Percentiles rank a stretch among this genome's conserved stretches.
phyloP scores from a whole-genome alignment of 2,797 vertebrate genomes.

The Hydrophis major region DNA sequence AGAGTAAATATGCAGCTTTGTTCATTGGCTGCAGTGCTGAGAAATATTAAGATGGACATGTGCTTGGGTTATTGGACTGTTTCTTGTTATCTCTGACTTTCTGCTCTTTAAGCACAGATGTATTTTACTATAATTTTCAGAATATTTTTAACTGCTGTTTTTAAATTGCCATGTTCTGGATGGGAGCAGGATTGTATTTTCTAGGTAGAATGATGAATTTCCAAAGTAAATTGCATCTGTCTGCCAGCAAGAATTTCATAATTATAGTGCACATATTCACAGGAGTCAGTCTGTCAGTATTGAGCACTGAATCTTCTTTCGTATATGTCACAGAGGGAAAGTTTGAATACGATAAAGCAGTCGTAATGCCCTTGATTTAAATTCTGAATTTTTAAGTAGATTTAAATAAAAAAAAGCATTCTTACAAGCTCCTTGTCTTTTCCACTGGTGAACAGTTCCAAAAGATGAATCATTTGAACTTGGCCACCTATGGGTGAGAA shows the following conservation, averaged over 20 bases:
- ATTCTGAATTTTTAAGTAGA: background rate
- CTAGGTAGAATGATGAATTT: background rate
- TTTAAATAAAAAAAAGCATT: background rate
- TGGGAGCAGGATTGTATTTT: background rate
- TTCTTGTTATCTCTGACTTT: background rate
- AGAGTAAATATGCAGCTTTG: background rate
- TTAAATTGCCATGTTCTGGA: background rate
- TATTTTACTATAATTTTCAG: background rate
- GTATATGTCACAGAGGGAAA: background rate
- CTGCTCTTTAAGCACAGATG: background rate
- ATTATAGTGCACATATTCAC: background rate
- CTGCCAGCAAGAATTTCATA: background rate
- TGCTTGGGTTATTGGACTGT: background rate
- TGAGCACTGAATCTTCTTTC: background rate
- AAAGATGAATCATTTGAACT: background rate
- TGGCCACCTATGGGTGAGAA: background rate
- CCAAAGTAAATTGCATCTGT: background rate
- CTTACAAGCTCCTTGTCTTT: background rate
- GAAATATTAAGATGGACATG: background rate
- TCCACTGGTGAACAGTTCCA: background rate
- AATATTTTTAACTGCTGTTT: background rate
- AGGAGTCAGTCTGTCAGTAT: background rate
- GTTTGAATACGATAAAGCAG: background rate
- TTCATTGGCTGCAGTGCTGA: background rate
- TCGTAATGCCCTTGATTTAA: background rate